Evolutionary conservation across 2,888 invertebrate species (phyloP), one percentile per base, ranked within the genome.

Genomic region (Nephrotoma flavescens): DNA sequence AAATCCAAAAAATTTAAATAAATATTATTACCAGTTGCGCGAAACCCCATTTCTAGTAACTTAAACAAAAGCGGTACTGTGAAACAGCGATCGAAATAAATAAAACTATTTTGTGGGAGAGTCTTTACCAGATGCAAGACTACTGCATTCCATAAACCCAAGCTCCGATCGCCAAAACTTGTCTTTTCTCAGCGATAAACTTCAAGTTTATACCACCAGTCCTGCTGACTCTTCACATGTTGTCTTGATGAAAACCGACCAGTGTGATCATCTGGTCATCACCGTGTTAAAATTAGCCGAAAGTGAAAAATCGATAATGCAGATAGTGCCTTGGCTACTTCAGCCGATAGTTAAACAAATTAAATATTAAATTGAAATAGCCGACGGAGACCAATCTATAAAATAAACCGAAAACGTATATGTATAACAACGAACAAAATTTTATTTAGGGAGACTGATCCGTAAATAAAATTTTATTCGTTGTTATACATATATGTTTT

Each of bases 251-350:
- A 86, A 86, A 88, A 89, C 42, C 88, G 87, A 11, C 89, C 89
- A 41, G 88, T 88, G 88, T 89, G 19, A 89, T 89, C 88, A 89
- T 89, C 86, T 89, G n/a, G n/a, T n/a, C n/a, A n/a, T n/a, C n/a
- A n/a, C n/a, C n/a, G n/a, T n/a, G n/a, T n/a, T n/a, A n/a, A n/a
- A n/a, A n/a, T n/a, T n/a, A n/a, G n/a, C n/a, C n/a, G n/a, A n/a
- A n/a, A n/a, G n/a, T n/a, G n/a, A n/a, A n/a, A n/a, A n/a, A n/a
- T n/a, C n/a, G n/a, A n/a, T n/a, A n/a, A n/a, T n/a, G n/a, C n/a
- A n/a, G n/a, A n/a, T n/a, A n/a, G n/a, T n/a, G n/a, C n/a, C n/a
- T n/a, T n/a, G n/a, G n/a, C n/a, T n/a, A n/a, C n/a, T n/a, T n/a
- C n/a, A n/a, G n/a, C n/a, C n/a, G n/a, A n/a, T n/a, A n/a, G n/a